phyloP scores from a whole-genome alignment of 2,888 invertebrate genomes.

The Eudemis profundana region DNA sequence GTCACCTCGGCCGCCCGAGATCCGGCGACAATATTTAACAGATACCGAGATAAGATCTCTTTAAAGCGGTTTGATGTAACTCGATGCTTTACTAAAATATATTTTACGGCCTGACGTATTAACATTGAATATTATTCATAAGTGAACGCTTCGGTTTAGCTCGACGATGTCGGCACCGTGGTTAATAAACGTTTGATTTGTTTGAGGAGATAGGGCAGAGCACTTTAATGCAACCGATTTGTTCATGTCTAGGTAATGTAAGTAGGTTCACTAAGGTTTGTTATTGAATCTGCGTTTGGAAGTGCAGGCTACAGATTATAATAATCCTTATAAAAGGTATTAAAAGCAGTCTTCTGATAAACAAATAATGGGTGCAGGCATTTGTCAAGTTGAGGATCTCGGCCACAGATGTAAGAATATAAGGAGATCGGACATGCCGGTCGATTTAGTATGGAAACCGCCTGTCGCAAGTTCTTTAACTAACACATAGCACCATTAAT shows the following conservation, averaged over 20 bases:
- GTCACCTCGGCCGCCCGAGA: slow-evolving; percentile 75
- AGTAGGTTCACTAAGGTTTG: slow-evolving; percentile 36
- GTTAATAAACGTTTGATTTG: slow-evolving; percentile 44
- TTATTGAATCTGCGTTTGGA: slow-evolving; percentile 29
- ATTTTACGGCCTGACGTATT: slow-evolving; percentile 67
- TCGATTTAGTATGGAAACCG: too few relatives aligned
- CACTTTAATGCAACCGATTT: slow-evolving; percentile 43
- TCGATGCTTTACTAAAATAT: slow-evolving; percentile 71
- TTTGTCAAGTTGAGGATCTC: slow-evolving; percentile 17
- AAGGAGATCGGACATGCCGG: too few relatives aligned
- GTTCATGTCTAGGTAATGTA: slow-evolving; percentile 43
- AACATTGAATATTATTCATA: slow-evolving; percentile 50
- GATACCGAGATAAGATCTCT: slow-evolving; percentile 77
- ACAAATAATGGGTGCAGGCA: slow-evolving; percentile 34
- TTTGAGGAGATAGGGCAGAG: slow-evolving; percentile 41
- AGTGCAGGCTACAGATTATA: slow-evolving; percentile 24
- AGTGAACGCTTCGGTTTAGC: slow-evolving; percentile 37
- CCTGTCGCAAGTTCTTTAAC: too few relatives aligned
- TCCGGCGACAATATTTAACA: slow-evolving; percentile 78
- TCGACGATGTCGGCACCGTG: slow-evolving; percentile 37
- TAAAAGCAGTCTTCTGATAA: slow-evolving; percentile 36
- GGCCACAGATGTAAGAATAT: neutral
- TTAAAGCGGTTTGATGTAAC: slow-evolving; percentile 78
- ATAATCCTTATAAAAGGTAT: slow-evolving; percentile 31
- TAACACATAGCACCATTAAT: too few relatives aligned